phyloP scores from a whole-genome alignment of 1,140 invertebrate species.

The Drosophila pseudoobscura region DNA sequence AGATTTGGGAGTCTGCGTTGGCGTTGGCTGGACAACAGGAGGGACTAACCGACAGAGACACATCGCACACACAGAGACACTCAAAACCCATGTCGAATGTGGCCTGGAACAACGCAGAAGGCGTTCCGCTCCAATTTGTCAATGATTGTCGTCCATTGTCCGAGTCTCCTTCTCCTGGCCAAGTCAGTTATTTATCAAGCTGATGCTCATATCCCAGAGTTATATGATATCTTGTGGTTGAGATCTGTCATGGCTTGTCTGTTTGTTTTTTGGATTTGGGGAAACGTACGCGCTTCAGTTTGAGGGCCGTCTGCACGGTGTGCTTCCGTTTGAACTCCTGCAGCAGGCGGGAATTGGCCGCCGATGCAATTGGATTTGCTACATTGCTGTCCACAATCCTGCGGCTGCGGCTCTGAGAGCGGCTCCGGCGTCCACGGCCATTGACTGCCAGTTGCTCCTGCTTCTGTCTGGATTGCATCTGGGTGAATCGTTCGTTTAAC shows the following conservation, averaged over 20 bases:
- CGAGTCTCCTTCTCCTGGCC: constrained; percentile 18
- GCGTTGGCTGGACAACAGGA: no score
- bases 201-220: constrained; percentile 38
- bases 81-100: no score
- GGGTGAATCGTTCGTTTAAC: constrained; percentile 81
- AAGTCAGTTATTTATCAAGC: constrained; percentile 22
- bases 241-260: constrained; percentile 33
- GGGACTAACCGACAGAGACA: constrained; percentile 3
- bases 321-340: constrained; percentile 78
- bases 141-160: constrained; percentile 24
- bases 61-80: constrained; percentile 1
- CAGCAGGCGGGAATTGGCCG: constrained; percentile 70
- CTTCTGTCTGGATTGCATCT: constrained; percentile 43
- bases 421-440: constrained; percentile 51
- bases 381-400: constrained; percentile 51
- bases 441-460: constrained; percentile 7
- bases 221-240: constrained; percentile 2
- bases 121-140: constrained; percentile 27
- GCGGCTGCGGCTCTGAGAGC: constrained; percentile 63
- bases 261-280: constrained; percentile 31
- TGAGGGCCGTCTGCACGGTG: constrained; percentile 76
- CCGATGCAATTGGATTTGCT: constrained; percentile 42
- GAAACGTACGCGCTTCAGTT: constrained; percentile 82
- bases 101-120: constrained; percentile 40
- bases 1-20: constrained; percentile 16